A percentile compares a stretch with the other conserved stretches of the same genome.
Conservation (phyloP, 2,888 invertebrate genomes). For the Erebia palarica region DNA sequence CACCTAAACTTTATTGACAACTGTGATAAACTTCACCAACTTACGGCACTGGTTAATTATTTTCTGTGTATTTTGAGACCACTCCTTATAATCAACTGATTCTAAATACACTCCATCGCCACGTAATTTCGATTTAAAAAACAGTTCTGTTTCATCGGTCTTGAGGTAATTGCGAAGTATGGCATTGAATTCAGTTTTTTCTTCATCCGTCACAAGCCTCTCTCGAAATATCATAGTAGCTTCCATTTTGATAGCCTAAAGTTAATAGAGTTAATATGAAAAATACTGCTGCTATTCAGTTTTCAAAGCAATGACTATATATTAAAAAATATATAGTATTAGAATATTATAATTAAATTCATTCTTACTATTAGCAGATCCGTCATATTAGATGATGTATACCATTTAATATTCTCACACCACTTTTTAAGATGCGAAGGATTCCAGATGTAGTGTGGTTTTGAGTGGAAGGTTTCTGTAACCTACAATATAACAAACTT, state of each 20-base stretch:
- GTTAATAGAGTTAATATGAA: conserved; percentile 31
- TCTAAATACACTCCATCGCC: conserved; percentile 70
- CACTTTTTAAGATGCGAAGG: conserved; percentile 83
- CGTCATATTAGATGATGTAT: conserved; percentile 63
- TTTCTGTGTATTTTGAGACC: conserved; percentile 84
- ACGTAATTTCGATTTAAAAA: conserved; percentile 56
- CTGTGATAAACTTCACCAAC: conserved; percentile 46
- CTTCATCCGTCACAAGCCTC: conserved; percentile 85
- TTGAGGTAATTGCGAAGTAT: conserved; percentile 81
- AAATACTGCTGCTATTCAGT: neutral
- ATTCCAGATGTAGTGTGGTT: conserved; percentile 87
- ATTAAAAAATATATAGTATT: too few species aligned
- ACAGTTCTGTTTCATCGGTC: conserved; percentile 48
- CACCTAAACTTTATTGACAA: neutral
- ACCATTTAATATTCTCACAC: conserved; percentile 85
- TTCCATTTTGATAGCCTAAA: conserved; percentile 88
- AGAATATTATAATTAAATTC: neutral
- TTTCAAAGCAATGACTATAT: too few species aligned
- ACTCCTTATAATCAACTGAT: conserved; percentile 79
- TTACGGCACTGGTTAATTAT: conserved; percentile 86
- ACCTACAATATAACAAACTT: conserved; percentile 49
- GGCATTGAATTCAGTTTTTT: conserved; percentile 84
- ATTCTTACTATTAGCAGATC: conserved; percentile 54
- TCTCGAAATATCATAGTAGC: conserved; percentile 89
- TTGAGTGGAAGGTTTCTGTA: conserved; percentile 59